Evolutionary conservation across 2,113 vertebrate genomes (phyloP).

Genomic region (Muscicapa adusta): DNA sequence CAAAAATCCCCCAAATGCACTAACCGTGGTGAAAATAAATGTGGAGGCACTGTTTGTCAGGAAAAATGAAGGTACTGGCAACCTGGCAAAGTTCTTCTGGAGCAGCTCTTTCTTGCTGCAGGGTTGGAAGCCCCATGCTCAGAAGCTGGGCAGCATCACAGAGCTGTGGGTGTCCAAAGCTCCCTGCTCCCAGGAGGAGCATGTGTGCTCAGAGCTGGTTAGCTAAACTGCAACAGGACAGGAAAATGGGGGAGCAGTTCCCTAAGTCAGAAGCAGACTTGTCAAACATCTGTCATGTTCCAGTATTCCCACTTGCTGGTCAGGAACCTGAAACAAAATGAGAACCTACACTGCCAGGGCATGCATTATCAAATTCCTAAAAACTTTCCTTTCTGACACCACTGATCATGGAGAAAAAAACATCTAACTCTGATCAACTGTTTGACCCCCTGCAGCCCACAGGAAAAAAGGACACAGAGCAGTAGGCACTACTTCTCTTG

Average conservation of each 20-base stretch:
- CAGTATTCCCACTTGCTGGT: not conserved
- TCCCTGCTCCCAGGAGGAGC: not conserved
- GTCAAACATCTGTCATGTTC: not conserved
- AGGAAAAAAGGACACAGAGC: not conserved
- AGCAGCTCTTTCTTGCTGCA: not conserved
- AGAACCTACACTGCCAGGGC: not conserved
- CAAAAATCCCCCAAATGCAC: not conserved
- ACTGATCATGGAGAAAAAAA: not conserved
- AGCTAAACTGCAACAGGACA: not conserved
- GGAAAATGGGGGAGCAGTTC: not conserved
- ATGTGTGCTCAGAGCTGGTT: not conserved
- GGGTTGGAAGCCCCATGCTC: not conserved
- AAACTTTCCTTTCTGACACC: not conserved
- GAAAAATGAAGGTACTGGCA: not conserved
- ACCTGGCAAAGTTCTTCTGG: not conserved
- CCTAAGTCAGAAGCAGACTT: not conserved
- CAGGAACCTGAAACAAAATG: not conserved
- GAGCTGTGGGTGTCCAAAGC: not conserved
- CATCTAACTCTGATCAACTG: not conserved
- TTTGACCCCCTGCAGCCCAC: not conserved
- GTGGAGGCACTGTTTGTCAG: not conserved
- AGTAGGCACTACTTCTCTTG: not conserved
- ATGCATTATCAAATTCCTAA: not conserved
- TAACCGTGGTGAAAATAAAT: not conserved
- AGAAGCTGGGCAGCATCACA: not conserved